A percentile compares a stretch with the other conserved stretches of the same genome.
These are phyloP conservation scores for Morpho achilles DNA, from an alignment of 2,888 invertebrate species.

Conservation along the genomic window DNA sequence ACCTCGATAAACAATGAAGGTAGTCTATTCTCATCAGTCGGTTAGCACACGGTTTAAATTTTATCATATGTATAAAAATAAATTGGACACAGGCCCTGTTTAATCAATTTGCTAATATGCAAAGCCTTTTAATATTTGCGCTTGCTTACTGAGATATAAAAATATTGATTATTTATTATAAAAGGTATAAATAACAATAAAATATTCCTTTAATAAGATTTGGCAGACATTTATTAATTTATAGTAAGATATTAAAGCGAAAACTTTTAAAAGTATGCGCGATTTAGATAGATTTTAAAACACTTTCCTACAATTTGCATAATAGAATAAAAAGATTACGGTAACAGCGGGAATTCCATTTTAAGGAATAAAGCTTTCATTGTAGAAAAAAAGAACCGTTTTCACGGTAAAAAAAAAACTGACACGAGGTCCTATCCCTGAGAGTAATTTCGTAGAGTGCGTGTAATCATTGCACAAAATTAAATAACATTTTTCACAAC, in stretches of 20 bases:
- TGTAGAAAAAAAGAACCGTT: slow-evolving; percentile 54
- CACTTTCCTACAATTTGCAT: slow-evolving; percentile 24
- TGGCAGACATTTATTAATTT: too few relatives aligned
- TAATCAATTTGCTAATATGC: too few relatives aligned
- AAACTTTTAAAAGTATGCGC: background rate
- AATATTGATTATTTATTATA: too few relatives aligned
- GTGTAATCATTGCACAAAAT: slow-evolving; percentile 76
- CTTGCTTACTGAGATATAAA: too few relatives aligned
- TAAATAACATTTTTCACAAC: slow-evolving; percentile 76
- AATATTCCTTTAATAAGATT: background rate
- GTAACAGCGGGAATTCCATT: slow-evolving; percentile 63
- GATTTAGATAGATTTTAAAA: slow-evolving; percentile 11
- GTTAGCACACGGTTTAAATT: too few relatives aligned
- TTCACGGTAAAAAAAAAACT: slow-evolving; percentile 58
- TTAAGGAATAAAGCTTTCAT: slow-evolving; percentile 62
- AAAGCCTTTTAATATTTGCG: too few relatives aligned
- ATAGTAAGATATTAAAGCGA: background rate
- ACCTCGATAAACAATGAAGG: too few relatives aligned
- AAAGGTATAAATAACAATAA: too few relatives aligned
- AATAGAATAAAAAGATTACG: slow-evolving; percentile 56
- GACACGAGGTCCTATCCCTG: slow-evolving; percentile 68
- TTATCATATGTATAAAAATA: too few relatives aligned
- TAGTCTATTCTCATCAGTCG: too few relatives aligned
- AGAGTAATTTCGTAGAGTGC: slow-evolving; percentile 75
- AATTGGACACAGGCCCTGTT: too few relatives aligned